Conservation (phyloP, 2,888 invertebrate genomes). For the Ceraclea dissimilis region DNA sequence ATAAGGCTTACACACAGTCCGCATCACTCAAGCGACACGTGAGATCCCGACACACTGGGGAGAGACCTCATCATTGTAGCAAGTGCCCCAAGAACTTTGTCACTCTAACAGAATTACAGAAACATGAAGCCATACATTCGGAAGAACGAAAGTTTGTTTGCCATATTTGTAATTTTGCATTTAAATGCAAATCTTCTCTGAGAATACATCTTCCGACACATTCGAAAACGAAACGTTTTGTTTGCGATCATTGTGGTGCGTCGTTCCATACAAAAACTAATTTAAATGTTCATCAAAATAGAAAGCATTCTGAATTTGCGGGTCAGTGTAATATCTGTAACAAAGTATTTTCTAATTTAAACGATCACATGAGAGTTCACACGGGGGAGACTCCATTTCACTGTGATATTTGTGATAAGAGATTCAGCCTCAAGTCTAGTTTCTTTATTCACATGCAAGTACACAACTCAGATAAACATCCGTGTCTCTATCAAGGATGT, state of each 20-base stretch:
- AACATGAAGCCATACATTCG: slow-evolving; percentile 39
- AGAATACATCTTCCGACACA: slow-evolving; percentile 34
- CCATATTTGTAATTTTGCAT: slow-evolving; percentile 12
- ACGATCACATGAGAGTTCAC: slow-evolving; percentile 50
- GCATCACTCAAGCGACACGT: slow-evolving; percentile 37
- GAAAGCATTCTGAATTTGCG: slow-evolving; percentile 22
- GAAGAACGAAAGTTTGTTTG: slow-evolving; percentile 31
- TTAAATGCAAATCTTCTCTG: slow-evolving; percentile 20
- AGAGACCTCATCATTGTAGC: slow-evolving; percentile 38
- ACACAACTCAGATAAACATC: slow-evolving; percentile 41
- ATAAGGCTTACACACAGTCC: slow-evolving; percentile 28
- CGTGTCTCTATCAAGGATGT: slow-evolving; percentile 42
- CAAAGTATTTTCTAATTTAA: slow-evolving; percentile 48
- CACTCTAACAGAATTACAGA: slow-evolving; percentile 36
- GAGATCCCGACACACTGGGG: slow-evolving; percentile 38
- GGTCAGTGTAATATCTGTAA: slow-evolving; percentile 42
- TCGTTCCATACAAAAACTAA: slow-evolving; percentile 22
- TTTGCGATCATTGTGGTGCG: slow-evolving; percentile 35
- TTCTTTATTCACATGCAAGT: slow-evolving; percentile 40
- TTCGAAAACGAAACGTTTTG: slow-evolving; percentile 38
- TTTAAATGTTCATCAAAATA: slow-evolving; percentile 20
- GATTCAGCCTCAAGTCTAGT: slow-evolving; percentile 37
- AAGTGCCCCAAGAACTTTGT: slow-evolving; percentile 39
- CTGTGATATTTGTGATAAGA: slow-evolving; percentile 37
- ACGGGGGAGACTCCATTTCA: slow-evolving; percentile 47